A percentile compares a stretch with the other conserved stretches of the same genome.
Evolutionary conservation across 2,888 invertebrate species (phyloP).

Genomic region (Sminthurides aquaticus): DNA sequence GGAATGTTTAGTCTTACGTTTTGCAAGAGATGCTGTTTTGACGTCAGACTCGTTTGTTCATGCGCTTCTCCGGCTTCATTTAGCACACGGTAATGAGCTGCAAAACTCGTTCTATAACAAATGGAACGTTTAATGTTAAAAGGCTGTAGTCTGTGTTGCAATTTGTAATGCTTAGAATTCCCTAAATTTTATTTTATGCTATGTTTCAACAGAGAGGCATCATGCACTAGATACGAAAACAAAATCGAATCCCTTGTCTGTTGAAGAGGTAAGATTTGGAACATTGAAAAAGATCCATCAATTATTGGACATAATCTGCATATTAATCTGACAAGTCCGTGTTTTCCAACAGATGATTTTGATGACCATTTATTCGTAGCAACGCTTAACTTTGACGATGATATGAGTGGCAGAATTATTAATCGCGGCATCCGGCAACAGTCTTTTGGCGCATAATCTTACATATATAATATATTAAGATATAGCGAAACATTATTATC

Average conservation of each 20-base stretch:
- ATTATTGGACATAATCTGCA: too few relatives aligned
- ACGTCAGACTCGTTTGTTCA: constrained; percentile 58
- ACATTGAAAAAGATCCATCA: too few relatives aligned
- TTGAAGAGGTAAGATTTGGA: constrained; percentile 58
- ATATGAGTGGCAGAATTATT: too few relatives aligned
- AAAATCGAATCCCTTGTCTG: constrained; percentile 62
- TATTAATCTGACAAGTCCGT: too few relatives aligned
- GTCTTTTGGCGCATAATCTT: too few relatives aligned
- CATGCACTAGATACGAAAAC: constrained; percentile 63
- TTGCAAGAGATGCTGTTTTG: constrained; percentile 55
- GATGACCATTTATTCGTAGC: constrained; percentile 57
- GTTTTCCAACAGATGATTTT: constrained; percentile 58
- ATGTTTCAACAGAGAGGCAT: constrained; percentile 63
- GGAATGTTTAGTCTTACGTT: constrained; percentile 62
- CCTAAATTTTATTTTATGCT: too few relatives aligned
- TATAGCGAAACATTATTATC: too few relatives aligned
- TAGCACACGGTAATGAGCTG: constrained; percentile 54
- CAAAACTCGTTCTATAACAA: background rate
- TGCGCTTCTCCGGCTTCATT: constrained; percentile 58
- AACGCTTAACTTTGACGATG: too few relatives aligned
- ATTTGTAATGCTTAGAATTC: background rate
- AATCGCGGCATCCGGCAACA: too few relatives aligned
- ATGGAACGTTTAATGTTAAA: background rate
- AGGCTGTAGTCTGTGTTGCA: background rate
- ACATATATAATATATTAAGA: too few relatives aligned